Evolutionary conservation across 2,888 invertebrate genomes (phyloP).

Genomic region (Tigriopus californicus): DNA sequence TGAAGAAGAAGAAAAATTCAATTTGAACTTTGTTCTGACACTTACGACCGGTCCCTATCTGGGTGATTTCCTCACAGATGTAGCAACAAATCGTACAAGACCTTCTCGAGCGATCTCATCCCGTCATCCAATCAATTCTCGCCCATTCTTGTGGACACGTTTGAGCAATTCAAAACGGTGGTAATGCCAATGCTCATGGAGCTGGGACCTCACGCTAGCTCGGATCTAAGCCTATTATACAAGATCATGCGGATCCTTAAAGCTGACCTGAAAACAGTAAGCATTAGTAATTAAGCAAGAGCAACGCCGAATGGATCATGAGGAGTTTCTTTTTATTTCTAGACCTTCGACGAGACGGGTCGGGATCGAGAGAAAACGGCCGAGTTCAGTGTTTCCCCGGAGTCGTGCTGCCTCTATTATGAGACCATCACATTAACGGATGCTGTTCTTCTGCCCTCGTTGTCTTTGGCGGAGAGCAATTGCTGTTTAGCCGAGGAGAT

Average conservation of each 20-base stretch:
- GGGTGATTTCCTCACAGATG: not conserved
- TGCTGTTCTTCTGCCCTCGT: slow-evolving; percentile 66
- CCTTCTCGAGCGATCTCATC: slow-evolving; percentile 33
- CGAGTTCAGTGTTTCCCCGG: slow-evolving; percentile 19
- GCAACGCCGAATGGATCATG: no score
- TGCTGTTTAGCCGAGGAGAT: slow-evolving; percentile 91
- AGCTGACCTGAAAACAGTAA: slow-evolving; percentile 30
- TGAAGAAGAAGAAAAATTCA: no score
- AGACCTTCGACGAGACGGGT: slow-evolving; percentile 1
- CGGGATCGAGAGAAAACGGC: not conserved
- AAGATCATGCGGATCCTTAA: slow-evolving; percentile 46
- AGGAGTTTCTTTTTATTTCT: not conserved
- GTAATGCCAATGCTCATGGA: slow-evolving; percentile 68
- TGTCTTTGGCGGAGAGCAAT: slow-evolving; percentile 80
- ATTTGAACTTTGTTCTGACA: no score
- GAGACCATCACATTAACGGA: slow-evolving; percentile 71
- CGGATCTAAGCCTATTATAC: slow-evolving; percentile 72
- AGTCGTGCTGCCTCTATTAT: slow-evolving; percentile 40
- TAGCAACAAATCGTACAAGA: not conserved
- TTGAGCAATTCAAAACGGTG: slow-evolving; percentile 48
- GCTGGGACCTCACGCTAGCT: slow-evolving; percentile 69
- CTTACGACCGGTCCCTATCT: not conserved
- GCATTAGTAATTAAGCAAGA: not conserved
- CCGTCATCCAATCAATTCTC: slow-evolving; percentile 31
- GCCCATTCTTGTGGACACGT: slow-evolving; percentile 45